These are phyloP conservation scores for Cochlearius cochlearius DNA, from an alignment of 2,113 vertebrate genomes.

Conservation along the genomic window DNA sequence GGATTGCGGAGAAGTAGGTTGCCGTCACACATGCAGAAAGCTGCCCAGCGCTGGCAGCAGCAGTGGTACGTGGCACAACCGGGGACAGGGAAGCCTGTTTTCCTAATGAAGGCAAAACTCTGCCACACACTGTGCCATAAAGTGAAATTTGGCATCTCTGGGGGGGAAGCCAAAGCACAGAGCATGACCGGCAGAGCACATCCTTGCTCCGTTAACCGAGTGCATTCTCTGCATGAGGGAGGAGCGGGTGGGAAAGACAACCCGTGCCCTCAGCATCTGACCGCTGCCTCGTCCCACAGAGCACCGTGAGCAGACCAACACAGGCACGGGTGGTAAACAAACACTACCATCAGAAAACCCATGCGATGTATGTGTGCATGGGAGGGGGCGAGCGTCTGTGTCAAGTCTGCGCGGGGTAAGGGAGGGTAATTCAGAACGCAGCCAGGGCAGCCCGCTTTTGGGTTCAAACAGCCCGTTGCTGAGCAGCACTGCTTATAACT, in stretches of 20 bases:
- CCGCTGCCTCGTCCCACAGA: slow-evolving; percentile 69
- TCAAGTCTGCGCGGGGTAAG: neutral
- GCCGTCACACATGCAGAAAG: slow-evolving; percentile 42
- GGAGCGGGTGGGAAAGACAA: slow-evolving; percentile 34
- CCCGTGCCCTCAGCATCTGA: slow-evolving; percentile 62
- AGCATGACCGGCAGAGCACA: slow-evolving; percentile 40
- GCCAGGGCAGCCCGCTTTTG: slow-evolving; percentile 53
- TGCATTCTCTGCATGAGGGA: neutral
- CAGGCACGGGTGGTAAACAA: slow-evolving; percentile 42
- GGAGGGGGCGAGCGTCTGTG: neutral
- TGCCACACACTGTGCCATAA: neutral
- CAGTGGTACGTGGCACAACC: slow-evolving; percentile 8
- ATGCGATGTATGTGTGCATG: neutral
- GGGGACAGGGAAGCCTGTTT: slow-evolving; percentile 1
- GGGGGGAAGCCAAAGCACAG: neutral
- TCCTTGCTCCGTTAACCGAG: slow-evolving; percentile 33
- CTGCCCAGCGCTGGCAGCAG: neutral
- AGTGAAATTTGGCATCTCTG: neutral
- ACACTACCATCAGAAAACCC: slow-evolving; percentile 72
- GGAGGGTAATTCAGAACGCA: slow-evolving; percentile 56
- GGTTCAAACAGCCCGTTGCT: slow-evolving; percentile 61
- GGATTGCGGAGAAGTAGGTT: slow-evolving; percentile 34
- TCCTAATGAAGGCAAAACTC: neutral
- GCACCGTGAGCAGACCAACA: slow-evolving; percentile 58
- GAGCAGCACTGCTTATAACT: neutral